These are phyloP conservation scores for Carabus problematicus DNA, from an alignment of 2,888 invertebrate species.

Conservation along the genomic window DNA sequence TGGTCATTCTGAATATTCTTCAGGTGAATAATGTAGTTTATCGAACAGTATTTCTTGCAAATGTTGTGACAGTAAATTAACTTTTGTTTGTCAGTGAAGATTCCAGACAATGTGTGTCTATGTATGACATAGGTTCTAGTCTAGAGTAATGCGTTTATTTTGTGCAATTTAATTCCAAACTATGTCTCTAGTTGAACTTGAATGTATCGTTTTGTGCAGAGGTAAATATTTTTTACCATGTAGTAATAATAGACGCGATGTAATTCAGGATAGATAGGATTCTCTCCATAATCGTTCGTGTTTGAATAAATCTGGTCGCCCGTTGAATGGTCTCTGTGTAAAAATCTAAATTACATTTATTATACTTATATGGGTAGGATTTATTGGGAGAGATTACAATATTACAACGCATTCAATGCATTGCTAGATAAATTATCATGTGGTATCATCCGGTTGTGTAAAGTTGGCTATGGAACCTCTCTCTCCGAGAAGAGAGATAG, in stretches of 20 bases:
- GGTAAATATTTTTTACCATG: neutral
- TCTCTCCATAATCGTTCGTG: slow-evolving; percentile 7
- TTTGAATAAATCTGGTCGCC: slow-evolving; percentile 6
- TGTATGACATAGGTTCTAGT: too few species aligned
- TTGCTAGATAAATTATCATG: neutral
- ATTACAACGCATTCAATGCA: slow-evolving; percentile 4
- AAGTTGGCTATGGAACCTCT: neutral
- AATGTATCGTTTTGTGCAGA: neutral
- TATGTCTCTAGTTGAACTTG: too few species aligned
- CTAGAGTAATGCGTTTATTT: too few species aligned
- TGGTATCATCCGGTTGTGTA: neutral
- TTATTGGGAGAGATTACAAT: slow-evolving; percentile 7
- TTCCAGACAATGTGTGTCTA: too few species aligned
- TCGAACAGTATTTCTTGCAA: too few species aligned
- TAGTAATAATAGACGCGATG: neutral
- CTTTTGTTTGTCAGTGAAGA: too few species aligned
- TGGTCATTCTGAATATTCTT: too few species aligned
- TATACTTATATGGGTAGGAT: slow-evolving; percentile 8
- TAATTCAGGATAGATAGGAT: slow-evolving; percentile 1
- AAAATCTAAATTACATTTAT: slow-evolving; percentile 10
- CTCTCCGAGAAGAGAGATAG: too few species aligned
- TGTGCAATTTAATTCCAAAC: too few species aligned
- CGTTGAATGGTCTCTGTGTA: neutral
- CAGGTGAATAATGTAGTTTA: too few species aligned
- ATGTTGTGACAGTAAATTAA: too few species aligned